These are phyloP conservation scores for Xerus rutilus DNA, from an alignment of 2,797 vertebrate genomes.

Conservation along the genomic window DNA sequence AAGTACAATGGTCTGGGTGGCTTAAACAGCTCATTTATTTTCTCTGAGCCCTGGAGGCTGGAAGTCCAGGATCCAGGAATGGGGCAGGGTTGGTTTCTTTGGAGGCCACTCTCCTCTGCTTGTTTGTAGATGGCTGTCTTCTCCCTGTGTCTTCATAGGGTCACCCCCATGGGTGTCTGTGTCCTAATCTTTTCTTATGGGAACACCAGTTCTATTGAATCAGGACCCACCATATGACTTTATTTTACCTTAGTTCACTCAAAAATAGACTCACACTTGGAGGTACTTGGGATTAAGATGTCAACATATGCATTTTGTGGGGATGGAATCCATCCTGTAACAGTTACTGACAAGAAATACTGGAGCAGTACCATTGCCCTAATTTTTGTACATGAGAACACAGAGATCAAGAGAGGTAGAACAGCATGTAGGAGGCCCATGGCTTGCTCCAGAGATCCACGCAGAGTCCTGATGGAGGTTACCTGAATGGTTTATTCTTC, in stretches of 20 bases:
- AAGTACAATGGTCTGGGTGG: no score
- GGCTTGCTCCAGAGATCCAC: background rate
- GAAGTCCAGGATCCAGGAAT: background rate
- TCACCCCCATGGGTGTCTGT: background rate
- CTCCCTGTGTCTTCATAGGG: background rate
- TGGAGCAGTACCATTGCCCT: background rate
- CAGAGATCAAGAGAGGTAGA: no score
- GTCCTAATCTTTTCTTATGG: background rate
- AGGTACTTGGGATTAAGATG: background rate
- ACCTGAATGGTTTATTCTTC: fast-evolving
- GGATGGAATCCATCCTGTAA: background rate
- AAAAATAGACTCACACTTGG: background rate
- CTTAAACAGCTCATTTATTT: background rate
- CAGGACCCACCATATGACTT: background rate
- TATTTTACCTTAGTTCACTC: background rate
- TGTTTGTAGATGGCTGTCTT: fast-evolving
- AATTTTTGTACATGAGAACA: background rate
- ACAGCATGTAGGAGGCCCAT: fast-evolving
- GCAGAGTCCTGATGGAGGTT: no score
- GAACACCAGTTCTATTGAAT: background rate
- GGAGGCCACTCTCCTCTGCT: background rate
- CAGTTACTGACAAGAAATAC: background rate
- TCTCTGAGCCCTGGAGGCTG: background rate
- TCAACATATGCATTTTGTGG: background rate
- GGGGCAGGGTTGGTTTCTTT: no score